A percentile compares a stretch with the other conserved stretches of the same genome.
Evolutionary conservation across 2,797 vertebrate species (phyloP).

Genomic region (Chaetophractus vellerosus): DNA sequence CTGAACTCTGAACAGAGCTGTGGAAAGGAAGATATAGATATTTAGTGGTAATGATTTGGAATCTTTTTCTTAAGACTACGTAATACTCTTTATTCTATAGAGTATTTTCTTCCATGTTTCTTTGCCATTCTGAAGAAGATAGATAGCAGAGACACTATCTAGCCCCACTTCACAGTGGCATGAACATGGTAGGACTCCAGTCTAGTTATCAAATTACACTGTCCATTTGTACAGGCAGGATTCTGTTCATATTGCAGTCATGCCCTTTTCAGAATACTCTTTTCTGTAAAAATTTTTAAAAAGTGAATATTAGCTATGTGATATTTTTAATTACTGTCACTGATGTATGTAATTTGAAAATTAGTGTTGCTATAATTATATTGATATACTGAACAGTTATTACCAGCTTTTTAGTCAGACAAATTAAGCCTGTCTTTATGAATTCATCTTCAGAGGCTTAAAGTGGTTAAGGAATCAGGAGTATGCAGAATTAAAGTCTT

Average conservation of each 20-base stretch:
- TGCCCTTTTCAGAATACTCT: constrained; percentile 50
- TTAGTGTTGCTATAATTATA: constrained; percentile 88
- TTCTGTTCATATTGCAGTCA: background rate
- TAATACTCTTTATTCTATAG: background rate
- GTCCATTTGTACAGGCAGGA: background rate
- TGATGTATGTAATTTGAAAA: constrained; percentile 86
- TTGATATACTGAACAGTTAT: constrained; percentile 83
- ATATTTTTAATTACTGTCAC: constrained; percentile 86
- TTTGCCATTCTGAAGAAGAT: background rate
- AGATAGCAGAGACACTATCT: background rate
- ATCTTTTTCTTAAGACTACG: background rate
- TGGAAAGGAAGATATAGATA: background rate
- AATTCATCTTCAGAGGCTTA: constrained; percentile 84
- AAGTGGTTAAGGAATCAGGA: constrained; percentile 76
- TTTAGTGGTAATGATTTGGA: background rate
- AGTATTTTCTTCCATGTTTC: background rate
- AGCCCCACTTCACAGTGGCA: background rate
- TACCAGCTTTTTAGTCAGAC: constrained; percentile 85
- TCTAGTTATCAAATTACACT: accelerated
- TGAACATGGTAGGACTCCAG: background rate
- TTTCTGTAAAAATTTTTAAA: constrained; percentile 31
- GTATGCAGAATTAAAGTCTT: constrained; percentile 80
- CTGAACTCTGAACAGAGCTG: background rate
- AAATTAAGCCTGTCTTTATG: constrained; percentile 82
- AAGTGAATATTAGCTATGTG: constrained; percentile 80